phyloP scores from a whole-genome alignment of 2,888 invertebrate genomes.

The Hirudinaria manillensis region DNA sequence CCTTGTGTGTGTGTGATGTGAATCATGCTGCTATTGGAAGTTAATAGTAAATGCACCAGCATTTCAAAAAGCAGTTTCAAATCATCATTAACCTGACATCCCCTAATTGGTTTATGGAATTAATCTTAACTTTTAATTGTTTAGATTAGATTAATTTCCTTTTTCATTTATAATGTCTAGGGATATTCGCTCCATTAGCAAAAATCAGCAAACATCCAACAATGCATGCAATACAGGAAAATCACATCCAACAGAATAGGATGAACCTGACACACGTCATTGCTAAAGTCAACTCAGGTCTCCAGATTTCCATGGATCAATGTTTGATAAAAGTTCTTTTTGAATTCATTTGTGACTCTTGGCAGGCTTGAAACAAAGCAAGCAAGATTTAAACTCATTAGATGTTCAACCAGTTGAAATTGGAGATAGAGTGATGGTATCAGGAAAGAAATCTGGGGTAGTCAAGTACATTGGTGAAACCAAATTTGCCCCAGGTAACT shows the following conservation, averaged over 20 bases:
- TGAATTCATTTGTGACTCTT: not conserved
- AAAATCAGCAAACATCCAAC: constrained; percentile 50
- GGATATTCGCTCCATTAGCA: constrained; percentile 56
- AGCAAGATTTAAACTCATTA: constrained; percentile 10
- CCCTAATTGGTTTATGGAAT: not conserved
- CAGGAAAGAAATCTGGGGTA: constrained; percentile 54
- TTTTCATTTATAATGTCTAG: constrained; percentile 41
- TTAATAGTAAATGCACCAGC: not conserved
- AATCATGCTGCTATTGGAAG: not conserved
- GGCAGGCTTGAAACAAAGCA: constrained; percentile 27
- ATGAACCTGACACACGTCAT: constrained; percentile 54
- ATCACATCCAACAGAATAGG: constrained; percentile 39
- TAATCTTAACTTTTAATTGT: not conserved
- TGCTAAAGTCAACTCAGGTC: constrained; percentile 56
- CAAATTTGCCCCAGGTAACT: constrained; percentile 54
- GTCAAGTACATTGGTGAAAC: constrained; percentile 55
- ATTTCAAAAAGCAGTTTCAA: not conserved
- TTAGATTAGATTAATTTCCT: not conserved
- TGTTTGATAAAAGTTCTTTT: not conserved
- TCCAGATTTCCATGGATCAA: not conserved
- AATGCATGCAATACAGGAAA: not conserved
- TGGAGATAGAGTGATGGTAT: constrained; percentile 55
- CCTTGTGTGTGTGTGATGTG: not conserved
- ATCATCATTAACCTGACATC: not conserved
- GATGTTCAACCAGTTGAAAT: constrained; percentile 41